Evolutionary conservation across 2,113 vertebrate species (phyloP).

Genomic region (Microcebus lehilahytsara): DNA sequence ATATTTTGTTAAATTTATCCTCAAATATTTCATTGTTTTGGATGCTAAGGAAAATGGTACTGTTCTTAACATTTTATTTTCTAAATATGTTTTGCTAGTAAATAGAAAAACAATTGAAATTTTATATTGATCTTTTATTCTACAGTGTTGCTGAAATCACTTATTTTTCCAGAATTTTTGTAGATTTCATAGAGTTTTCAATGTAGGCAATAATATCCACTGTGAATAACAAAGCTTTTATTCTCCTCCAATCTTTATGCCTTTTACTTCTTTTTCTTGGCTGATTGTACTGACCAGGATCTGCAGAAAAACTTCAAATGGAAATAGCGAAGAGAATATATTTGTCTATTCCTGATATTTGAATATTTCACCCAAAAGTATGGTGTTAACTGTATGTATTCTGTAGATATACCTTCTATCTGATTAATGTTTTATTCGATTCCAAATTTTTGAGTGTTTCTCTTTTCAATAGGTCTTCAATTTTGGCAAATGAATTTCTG

Average conservation of each 20-base stretch:
- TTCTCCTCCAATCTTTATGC: neutral
- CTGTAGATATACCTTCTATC: neutral
- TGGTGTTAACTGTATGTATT: neutral
- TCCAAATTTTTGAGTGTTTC: neutral
- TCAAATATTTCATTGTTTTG: neutral
- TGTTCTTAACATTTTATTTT: neutral
- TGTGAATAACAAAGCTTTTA: neutral
- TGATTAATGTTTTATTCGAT: neutral
- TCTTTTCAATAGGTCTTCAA: neutral
- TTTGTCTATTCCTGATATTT: neutral
- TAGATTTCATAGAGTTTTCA: neutral
- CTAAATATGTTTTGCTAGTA: neutral
- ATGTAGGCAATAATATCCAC: neutral
- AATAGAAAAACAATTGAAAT: neutral
- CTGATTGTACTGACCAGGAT: neutral
- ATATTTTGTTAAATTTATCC: neutral
- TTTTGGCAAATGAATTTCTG: neutral
- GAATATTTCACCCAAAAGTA: neutral
- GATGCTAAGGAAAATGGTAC: neutral
- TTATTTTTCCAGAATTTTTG: neutral
- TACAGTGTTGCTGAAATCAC: neutral
- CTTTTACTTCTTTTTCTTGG: neutral
- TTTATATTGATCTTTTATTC: neutral
- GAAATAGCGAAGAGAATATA: neutral
- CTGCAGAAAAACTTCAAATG: neutral